Percentiles rank a stretch among this genome's conserved stretches.
Evolutionary conservation across 2,113 vertebrate species (phyloP).

Genomic region (Myiagra hebetior): DNA sequence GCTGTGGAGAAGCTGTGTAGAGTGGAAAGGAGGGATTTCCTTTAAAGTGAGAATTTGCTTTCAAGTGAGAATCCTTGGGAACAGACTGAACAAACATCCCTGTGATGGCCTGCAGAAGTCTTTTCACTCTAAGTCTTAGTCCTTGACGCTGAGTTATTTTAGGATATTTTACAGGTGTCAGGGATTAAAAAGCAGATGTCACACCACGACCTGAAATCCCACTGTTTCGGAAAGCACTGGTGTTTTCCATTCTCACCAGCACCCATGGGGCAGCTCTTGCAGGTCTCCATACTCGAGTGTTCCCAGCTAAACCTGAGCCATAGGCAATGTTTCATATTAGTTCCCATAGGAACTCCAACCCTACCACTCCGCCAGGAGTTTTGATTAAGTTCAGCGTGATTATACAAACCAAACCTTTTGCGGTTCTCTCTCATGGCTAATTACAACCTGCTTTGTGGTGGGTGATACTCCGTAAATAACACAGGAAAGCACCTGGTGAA

Average conservation of each 20-base stretch:
- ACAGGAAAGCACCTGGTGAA: conserved; percentile 52
- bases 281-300: background rate
- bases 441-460: conserved; percentile 22
- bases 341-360: background rate
- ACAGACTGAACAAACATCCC: background rate
- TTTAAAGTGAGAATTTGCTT: background rate
- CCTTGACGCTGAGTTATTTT: background rate
- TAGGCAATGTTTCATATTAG: background rate
- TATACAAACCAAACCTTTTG: background rate
- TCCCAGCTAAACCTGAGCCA: conserved; percentile 15
- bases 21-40: background rate
- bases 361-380: background rate
- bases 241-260: background rate
- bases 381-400: conserved; percentile 33
- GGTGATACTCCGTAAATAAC: conserved; percentile 45
- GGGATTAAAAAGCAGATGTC: background rate
- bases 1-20: background rate
- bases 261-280: background rate
- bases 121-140: background rate
- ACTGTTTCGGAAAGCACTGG: background rate
- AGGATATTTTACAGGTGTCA: background rate
- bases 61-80: background rate
- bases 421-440: conserved; percentile 30
- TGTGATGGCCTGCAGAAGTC: background rate
- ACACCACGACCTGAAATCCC: background rate